Conservation (phyloP, 2,888 invertebrate species). For the Mallateleia sp. region DNA sequence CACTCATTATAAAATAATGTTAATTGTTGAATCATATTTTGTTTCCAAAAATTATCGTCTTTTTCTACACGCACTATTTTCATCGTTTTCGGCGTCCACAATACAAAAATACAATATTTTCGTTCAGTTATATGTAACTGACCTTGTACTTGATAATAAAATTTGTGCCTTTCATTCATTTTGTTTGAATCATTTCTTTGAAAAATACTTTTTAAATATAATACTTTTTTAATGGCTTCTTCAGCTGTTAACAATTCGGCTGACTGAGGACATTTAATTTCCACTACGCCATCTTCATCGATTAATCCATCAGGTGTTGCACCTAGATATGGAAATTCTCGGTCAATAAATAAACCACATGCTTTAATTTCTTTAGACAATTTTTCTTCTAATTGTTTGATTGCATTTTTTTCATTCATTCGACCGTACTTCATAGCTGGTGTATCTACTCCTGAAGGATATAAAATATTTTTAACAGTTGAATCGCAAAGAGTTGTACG, state of each 20-base stretch:
- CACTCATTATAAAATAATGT: conserved; percentile 15
- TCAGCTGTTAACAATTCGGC: background rate
- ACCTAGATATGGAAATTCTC: conserved; percentile 41
- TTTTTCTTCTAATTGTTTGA: conserved; percentile 28
- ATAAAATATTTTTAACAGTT: conserved; percentile 63
- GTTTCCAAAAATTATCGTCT: conserved; percentile 26
- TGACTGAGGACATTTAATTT: conserved; percentile 67
- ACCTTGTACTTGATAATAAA: conserved; percentile 45
- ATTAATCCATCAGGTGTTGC: conserved; percentile 73
- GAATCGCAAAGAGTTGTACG: conserved; percentile 47
- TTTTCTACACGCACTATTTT: conserved; percentile 30
- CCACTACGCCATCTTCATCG: conserved; percentile 66
- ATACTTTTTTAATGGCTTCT: conserved; percentile 9
- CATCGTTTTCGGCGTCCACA: conserved; percentile 42
- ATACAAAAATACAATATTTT: conserved; percentile 30
- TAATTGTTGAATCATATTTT: conserved; percentile 7
- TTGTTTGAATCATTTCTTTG: conserved; percentile 22
- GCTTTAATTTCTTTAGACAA: conserved; percentile 18
- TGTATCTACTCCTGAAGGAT: conserved; percentile 35
- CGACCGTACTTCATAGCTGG: conserved; percentile 50
- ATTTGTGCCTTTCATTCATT: conserved; percentile 36
- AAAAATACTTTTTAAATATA: background rate
- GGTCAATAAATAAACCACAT: conserved; percentile 70
- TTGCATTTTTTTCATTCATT: conserved; percentile 61
- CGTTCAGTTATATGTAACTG: conserved; percentile 23